phyloP scores from a whole-genome alignment of 2,113 vertebrate genomes.

The Argyrosomus japonicus region DNA sequence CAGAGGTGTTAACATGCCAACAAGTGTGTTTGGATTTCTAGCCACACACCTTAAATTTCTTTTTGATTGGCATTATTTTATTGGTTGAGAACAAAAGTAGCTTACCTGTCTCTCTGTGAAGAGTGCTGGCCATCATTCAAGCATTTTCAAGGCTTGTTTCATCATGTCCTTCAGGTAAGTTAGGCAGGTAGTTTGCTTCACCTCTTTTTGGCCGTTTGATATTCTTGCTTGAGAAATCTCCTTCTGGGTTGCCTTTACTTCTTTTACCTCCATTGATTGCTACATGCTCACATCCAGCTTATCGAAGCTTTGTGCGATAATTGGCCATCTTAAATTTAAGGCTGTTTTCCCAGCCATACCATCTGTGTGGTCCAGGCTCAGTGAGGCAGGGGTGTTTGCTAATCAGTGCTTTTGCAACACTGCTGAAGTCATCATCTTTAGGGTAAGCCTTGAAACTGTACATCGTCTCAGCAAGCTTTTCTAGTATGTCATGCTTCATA shows the following conservation, averaged over 20 bases:
- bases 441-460: slow-evolving; percentile 39
- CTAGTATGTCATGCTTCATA: slow-evolving; percentile 43
- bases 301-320: background rate
- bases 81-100: background rate
- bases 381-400: background rate
- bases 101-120: slow-evolving; percentile 44
- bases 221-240: slow-evolving; percentile 14
- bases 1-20: too few relatives aligned
- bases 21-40: too few relatives aligned
- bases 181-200: slow-evolving; percentile 15
- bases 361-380: background rate
- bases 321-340: slow-evolving; percentile 10
- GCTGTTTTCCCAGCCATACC: slow-evolving; percentile 3
- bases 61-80: too few relatives aligned
- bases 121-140: slow-evolving; percentile 38
- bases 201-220: slow-evolving; percentile 6
- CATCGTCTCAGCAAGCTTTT: slow-evolving; percentile 36
- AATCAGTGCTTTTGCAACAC: slow-evolving; percentile 37
- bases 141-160: background rate
- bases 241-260: background rate
- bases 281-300: background rate
- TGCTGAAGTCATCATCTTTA: slow-evolving; percentile 21
- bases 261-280: background rate
- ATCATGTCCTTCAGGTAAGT: background rate
- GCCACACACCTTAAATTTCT: too few relatives aligned